phyloP scores from a whole-genome alignment of 2,113 vertebrate genomes.

The human (Homo sapiens) region GRCh38 chr15:46686501-46687000 shows the following conservation, averaged over 20 bases:
- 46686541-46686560: not conserved
- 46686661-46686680: not conserved
- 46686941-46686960: conserved; percentile 43
- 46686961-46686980: conserved; percentile 56
- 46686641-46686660: not conserved
- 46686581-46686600: not conserved
- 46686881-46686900: conserved; percentile 39
- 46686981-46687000: conserved; percentile 46
- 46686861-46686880: not conserved
- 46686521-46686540: not conserved
- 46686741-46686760: not conserved
- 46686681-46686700: not conserved
- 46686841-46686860: conserved; percentile 50
- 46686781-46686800: not conserved
- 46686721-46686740: not conserved
- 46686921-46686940: conserved; percentile 43
- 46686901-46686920: conserved; percentile 27
- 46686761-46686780: not conserved
- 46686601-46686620: not conserved
- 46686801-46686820: conserved; percentile 21
- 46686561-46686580: not conserved
- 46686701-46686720: not conserved
- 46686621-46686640: not conserved
- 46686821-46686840: conserved; percentile 13
- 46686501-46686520: not conserved